Evolutionary conservation across 2,888 invertebrate species (phyloP).

Genomic region (Nemoura dubitans): DNA sequence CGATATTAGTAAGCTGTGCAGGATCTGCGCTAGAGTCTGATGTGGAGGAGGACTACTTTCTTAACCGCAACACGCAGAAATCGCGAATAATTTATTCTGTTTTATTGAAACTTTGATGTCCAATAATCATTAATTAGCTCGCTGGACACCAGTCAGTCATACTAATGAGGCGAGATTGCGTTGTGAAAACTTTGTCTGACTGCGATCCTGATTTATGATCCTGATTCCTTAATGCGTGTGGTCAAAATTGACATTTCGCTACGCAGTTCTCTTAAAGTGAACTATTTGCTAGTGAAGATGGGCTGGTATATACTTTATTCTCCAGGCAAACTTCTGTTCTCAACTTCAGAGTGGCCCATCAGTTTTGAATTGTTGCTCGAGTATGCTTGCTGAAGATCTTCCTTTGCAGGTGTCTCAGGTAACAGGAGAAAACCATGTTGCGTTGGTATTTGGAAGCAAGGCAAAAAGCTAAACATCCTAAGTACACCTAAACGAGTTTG

Average conservation of each 20-base stretch:
- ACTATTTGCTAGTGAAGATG: neutral
- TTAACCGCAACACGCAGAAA: conserved; percentile 7
- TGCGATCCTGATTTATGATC: conserved; percentile 1
- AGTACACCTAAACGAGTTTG: conserved; percentile 25
- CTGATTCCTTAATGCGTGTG: neutral
- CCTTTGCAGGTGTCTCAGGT: conserved; percentile 26
- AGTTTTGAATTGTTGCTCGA: neutral
- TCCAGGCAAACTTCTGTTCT: neutral
- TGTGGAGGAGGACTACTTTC: conserved; percentile 12
- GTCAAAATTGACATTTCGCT: neutral
- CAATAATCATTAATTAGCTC: conserved; percentile 3
- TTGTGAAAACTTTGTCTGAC: neutral
- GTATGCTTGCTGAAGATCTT: neutral
- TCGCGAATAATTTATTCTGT: neutral
- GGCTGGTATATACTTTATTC: neutral
- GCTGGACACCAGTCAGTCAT: neutral
- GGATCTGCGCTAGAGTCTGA: neutral
- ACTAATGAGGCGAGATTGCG: conserved; percentile 7
- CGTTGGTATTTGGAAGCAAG: conserved; percentile 8
- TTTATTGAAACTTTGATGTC: conserved; percentile 12
- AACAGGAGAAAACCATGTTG: conserved; percentile 8
- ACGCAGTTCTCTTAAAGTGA: neutral
- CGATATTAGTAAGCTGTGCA: neutral
- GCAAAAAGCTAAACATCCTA: conserved; percentile 19
- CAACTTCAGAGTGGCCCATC: neutral